Evolutionary conservation across 2,797 vertebrate genomes (phyloP).

Genomic region (Notamacropus eugenii): DNA sequence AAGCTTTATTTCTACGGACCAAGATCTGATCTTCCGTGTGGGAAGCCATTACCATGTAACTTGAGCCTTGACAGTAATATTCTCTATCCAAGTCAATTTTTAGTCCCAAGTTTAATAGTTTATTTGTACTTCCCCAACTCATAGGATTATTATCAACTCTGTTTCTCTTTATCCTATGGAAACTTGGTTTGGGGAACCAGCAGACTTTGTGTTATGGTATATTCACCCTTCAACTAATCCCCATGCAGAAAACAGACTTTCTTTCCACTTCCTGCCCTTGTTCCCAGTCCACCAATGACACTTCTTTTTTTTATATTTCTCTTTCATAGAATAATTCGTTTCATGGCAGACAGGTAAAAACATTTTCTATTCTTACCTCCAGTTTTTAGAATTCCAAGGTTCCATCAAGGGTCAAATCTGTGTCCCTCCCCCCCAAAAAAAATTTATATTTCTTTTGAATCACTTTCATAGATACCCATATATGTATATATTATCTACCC

Average conservation of each 20-base stretch:
- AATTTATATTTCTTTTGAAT: too few species aligned
- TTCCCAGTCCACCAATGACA: background rate
- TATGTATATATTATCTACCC: too few species aligned
- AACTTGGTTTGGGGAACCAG: background rate
- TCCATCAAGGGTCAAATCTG: too few species aligned
- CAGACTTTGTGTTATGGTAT: background rate
- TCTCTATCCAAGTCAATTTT: background rate
- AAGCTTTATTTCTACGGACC: background rate
- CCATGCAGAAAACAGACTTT: background rate
- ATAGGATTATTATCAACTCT: background rate
- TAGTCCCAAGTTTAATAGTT: background rate
- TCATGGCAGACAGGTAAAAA: background rate
- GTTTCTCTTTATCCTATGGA: background rate
- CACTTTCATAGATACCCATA: too few species aligned
- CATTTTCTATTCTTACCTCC: background rate
- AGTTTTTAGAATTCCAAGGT: background rate
- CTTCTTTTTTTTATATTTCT: background rate
- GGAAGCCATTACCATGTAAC: background rate
- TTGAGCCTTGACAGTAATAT: background rate
- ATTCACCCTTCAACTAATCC: background rate
- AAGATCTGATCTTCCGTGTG: background rate
- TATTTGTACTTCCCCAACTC: background rate
- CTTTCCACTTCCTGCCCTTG: background rate
- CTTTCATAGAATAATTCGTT: background rate
- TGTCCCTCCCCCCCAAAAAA: too few species aligned